phyloP scores from a whole-genome alignment of 1,140 invertebrate species.

The Hetaerina americana region DNA sequence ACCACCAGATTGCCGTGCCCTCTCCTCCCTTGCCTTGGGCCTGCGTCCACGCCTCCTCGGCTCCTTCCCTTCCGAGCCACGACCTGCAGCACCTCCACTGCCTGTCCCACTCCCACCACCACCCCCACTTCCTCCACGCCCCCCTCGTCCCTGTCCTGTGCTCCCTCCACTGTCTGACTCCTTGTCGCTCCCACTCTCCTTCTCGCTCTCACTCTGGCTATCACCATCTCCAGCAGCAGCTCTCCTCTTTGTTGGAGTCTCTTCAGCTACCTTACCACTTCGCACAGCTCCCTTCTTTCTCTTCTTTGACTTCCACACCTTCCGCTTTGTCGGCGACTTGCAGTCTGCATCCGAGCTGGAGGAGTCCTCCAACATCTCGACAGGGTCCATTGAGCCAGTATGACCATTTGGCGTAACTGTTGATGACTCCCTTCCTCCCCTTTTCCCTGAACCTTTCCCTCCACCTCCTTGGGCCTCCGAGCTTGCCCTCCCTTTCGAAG shows the following conservation, averaged over 20 bases:
- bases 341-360: constrained; percentile 57
- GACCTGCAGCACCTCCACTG: constrained; percentile 14
- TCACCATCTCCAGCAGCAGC: constrained; percentile 22
- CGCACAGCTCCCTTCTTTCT: constrained; percentile 40
- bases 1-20: not conserved
- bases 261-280: constrained; percentile 31
- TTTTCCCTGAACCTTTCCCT: constrained; percentile 11
- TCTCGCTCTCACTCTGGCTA: constrained; percentile 50
- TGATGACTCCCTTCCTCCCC: constrained; percentile 27
- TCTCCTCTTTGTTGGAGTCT: constrained; percentile 15
- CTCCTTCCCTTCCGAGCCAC: constrained; percentile 33
- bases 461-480: not conserved
- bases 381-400: constrained; percentile 32
- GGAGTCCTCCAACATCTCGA: constrained; percentile 41
- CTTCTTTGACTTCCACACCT: constrained; percentile 57
- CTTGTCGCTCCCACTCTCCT: constrained; percentile 42
- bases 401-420: constrained; percentile 14
- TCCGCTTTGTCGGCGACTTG: constrained; percentile 54
- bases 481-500: not conserved
- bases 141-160: constrained; percentile 20
- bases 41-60: constrained; percentile 46
- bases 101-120: constrained; percentile 18
- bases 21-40: constrained; percentile 46
- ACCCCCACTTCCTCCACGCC: constrained; percentile 24
- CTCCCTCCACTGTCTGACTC: constrained; percentile 44